These are phyloP conservation scores for Scaptomyza caliginosa DNA, from an alignment of 2,888 invertebrate genomes.

Conservation along the genomic window DNA sequence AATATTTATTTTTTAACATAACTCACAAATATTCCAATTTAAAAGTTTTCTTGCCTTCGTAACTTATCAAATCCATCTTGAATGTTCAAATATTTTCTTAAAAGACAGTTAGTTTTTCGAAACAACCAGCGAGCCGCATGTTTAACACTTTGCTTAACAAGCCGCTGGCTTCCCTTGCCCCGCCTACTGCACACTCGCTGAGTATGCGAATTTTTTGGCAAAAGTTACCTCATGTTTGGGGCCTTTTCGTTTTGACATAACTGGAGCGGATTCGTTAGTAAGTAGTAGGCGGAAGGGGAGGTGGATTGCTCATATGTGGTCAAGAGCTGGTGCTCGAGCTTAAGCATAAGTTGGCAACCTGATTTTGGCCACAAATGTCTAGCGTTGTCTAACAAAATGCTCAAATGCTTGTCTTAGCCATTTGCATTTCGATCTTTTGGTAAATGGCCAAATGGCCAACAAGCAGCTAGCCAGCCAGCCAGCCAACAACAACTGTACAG, in stretches of 20 bases:
- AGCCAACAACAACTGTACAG: conserved; percentile 20
- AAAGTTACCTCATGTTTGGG: conserved; percentile 62
- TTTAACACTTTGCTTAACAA: conserved; percentile 72
- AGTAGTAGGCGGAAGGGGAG: neutral
- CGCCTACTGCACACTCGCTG: neutral
- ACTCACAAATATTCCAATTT: neutral
- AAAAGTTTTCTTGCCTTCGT: neutral
- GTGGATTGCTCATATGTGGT: conserved; percentile 40
- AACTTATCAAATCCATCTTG: conserved; percentile 7
- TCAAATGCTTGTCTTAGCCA: conserved; percentile 73
- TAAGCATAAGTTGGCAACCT: conserved; percentile 51
- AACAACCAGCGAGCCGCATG: conserved; percentile 32
- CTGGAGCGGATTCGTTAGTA: conserved; percentile 57
- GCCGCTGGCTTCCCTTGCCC: conserved; percentile 22
- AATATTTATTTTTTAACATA: no score
- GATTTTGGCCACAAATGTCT: conserved; percentile 64
- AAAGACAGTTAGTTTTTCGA: conserved; percentile 10
- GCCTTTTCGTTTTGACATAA: conserved; percentile 71
- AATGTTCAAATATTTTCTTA: neutral
- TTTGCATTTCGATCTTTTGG: conserved; percentile 79
- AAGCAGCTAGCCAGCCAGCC: conserved; percentile 2
- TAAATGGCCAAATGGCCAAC: conserved; percentile 57
- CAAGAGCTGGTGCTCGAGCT: conserved; percentile 3
- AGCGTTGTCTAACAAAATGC: conserved; percentile 72
- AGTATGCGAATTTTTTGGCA: conserved; percentile 13